phyloP scores from a whole-genome alignment of 2,113 vertebrate genomes.

The Polypterus senegalus region DNA sequence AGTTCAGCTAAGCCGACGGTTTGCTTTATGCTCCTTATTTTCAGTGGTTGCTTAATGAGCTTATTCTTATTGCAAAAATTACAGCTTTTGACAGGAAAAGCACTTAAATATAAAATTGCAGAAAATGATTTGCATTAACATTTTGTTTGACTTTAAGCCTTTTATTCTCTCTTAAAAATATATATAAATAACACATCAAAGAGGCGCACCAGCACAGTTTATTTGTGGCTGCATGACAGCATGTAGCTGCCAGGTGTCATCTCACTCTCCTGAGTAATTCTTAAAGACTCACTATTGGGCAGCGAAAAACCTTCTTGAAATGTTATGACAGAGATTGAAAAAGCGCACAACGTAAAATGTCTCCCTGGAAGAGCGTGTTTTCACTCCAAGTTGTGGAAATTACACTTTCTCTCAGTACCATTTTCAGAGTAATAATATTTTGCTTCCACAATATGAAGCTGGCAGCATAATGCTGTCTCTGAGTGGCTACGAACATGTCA shows the following conservation, averaged over 20 bases:
- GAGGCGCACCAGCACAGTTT: conserved; percentile 9
- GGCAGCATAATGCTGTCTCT: no score
- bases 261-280: background rate
- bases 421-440: no score
- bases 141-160: conserved; percentile 8
- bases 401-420: no score
- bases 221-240: conserved; percentile 29
- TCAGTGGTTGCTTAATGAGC: conserved; percentile 13
- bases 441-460: no score
- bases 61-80: conserved; percentile 11
- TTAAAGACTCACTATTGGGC: no score
- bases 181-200: conserved; percentile 28
- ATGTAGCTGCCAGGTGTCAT: conserved; percentile 32
- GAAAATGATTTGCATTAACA: conserved; percentile 19
- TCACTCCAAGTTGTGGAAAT: no score
- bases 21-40: conserved; percentile 22
- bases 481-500: no score
- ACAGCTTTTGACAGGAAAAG: conserved; percentile 19
- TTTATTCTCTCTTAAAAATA: background rate
- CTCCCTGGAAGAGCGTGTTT: no score
- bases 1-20: conserved; percentile 1
- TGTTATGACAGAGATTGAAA: no score
- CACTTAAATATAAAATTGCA: conserved; percentile 14
- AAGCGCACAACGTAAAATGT: no score
- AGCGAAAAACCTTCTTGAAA: no score